phyloP scores from a whole-genome alignment of 1,140 invertebrate genomes.

The Danaus melanippus region DNA sequence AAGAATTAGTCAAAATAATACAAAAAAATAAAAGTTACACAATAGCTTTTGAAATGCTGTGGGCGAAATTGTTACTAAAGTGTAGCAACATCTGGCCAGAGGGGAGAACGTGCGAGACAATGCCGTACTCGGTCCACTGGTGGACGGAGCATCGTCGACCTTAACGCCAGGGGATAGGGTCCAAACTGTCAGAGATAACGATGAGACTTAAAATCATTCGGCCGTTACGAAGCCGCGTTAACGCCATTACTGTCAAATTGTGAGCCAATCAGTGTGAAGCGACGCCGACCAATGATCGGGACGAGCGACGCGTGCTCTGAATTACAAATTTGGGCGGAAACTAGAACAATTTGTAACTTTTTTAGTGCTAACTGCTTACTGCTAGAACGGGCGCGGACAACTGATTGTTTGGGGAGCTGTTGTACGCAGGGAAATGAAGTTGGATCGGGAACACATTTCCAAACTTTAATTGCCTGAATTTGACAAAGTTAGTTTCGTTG shows the following conservation, averaged over 20 bases:
- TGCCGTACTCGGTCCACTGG: slow-evolving; percentile 1
- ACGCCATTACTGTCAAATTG: slow-evolving; percentile 70
- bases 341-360: slow-evolving; percentile 57
- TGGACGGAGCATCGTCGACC: slow-evolving; percentile 11
- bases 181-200: slow-evolving; percentile 3
- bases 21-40: slow-evolving; percentile 59
- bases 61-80: slow-evolving; percentile 67
- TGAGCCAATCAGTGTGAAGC: slow-evolving; percentile 54
- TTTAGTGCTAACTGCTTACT: slow-evolving; percentile 20
- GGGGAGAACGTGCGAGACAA: slow-evolving; percentile 27
- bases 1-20: slow-evolving; percentile 69
- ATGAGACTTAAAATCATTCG: neutral
- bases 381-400: slow-evolving; percentile 13
- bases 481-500: neutral
- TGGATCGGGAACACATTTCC: neutral
- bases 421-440: slow-evolving; percentile 9
- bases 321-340: slow-evolving; percentile 63
- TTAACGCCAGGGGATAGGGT: neutral
- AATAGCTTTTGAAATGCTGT: slow-evolving; percentile 60
- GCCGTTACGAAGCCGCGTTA: slow-evolving; percentile 35
- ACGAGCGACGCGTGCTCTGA: slow-evolving; percentile 44
- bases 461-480: slow-evolving; percentile 9
- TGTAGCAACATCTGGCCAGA: slow-evolving; percentile 68
- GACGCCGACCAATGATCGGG: slow-evolving; percentile 48
- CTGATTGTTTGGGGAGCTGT: slow-evolving; percentile 14